These are phyloP conservation scores for Lomographa bimaculata DNA, from an alignment of 2,888 invertebrate genomes.

Conservation along the genomic window DNA sequence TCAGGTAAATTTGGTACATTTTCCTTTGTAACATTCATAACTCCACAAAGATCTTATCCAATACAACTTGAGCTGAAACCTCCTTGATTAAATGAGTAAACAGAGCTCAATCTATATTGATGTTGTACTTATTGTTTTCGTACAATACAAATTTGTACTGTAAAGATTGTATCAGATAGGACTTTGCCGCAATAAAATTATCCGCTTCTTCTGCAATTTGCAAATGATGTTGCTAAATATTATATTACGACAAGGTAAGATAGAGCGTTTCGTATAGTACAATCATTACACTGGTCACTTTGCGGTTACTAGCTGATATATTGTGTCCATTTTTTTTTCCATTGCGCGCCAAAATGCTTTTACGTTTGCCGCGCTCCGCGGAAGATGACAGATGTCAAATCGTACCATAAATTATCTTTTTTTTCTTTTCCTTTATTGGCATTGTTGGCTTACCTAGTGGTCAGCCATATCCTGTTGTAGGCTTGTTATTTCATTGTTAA, in stretches of 20 bases:
- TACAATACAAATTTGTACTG: conserved; percentile 18
- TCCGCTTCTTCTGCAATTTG: too few relatives aligned
- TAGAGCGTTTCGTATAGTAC: too few relatives aligned
- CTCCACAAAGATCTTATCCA: not conserved
- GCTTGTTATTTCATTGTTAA: conserved; percentile 37
- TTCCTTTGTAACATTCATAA: not conserved
- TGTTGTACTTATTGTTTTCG: conserved; percentile 11
- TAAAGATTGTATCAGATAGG: not conserved
- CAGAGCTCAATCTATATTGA: conserved; percentile 4
- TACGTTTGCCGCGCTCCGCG: conserved; percentile 43
- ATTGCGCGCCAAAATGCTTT: conserved; percentile 32
- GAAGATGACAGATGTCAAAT: conserved; percentile 65
- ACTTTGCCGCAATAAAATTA: conserved; percentile 3
- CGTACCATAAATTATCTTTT: conserved; percentile 43
- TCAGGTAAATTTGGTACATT: too few relatives aligned
- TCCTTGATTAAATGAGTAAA: not conserved
- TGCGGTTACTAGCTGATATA: conserved; percentile 68
- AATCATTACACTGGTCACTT: conserved; percentile 56
- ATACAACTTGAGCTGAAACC: not conserved
- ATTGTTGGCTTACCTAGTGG: conserved; percentile 37
- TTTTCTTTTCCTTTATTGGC: conserved; percentile 31
- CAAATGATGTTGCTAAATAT: too few relatives aligned
- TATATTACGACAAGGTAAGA: too few relatives aligned
- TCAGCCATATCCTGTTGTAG: conserved; percentile 52
- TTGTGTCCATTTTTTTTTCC: conserved; percentile 40